Evolutionary conservation across 2,888 invertebrate species (phyloP).

Genomic region (Aspidiotus destructor): DNA sequence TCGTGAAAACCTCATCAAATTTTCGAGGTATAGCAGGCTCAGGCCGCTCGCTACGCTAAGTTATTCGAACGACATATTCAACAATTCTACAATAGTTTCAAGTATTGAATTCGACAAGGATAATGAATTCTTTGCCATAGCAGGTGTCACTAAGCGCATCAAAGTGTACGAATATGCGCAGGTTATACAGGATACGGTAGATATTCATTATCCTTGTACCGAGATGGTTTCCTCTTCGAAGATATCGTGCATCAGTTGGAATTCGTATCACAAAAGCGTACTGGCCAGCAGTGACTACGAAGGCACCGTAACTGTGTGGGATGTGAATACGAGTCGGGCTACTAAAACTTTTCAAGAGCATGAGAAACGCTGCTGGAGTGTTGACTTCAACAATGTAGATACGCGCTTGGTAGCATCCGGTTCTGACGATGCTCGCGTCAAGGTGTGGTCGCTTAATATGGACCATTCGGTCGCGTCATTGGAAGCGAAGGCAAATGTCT

Average conservation of each 20-base stretch:
- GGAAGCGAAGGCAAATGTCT: conserved; percentile 89
- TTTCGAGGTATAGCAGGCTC: conserved; percentile 68
- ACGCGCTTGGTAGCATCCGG: conserved; percentile 83
- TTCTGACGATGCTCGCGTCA: conserved; percentile 85
- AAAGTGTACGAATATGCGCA: conserved; percentile 85
- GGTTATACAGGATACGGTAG: conserved; percentile 74
- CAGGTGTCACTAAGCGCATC: conserved; percentile 87
- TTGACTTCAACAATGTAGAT: conserved; percentile 87
- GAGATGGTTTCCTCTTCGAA: conserved; percentile 89
- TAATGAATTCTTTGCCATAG: conserved; percentile 89
- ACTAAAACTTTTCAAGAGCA: conserved; percentile 76
- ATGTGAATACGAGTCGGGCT: conserved; percentile 65
- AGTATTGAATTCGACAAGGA: conserved; percentile 95
- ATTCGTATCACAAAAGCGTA: conserved; percentile 76
- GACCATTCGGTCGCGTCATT: conserved; percentile 78
- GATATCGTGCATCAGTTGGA: conserved; percentile 91
- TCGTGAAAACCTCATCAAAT: conserved; percentile 73
- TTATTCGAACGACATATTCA: conserved; percentile 81
- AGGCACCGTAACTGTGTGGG: conserved; percentile 88
- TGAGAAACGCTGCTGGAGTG: conserved; percentile 91
- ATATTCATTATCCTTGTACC: conserved; percentile 82
- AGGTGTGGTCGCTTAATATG: conserved; percentile 80
- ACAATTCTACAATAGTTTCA: conserved; percentile 74
- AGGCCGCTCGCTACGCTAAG: conserved; percentile 75
- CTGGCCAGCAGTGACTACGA: conserved; percentile 90